phyloP scores from a whole-genome alignment of 2,888 invertebrate species.

The Hemicrepidius hirtus region DNA sequence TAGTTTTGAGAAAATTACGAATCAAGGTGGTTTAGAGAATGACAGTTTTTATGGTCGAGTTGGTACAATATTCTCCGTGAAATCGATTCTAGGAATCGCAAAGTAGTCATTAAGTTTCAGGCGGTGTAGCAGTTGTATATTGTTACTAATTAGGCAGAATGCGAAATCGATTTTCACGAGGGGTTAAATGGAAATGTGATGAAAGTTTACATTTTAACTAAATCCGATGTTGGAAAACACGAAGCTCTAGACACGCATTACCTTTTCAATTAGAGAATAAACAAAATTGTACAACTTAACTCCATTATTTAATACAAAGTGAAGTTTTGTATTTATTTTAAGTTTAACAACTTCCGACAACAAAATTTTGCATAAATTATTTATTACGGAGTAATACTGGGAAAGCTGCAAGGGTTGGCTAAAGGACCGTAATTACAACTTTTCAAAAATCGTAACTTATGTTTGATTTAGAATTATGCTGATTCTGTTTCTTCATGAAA shows the following conservation, averaged over 20 bases:
- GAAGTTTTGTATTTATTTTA: conserved; percentile 15
- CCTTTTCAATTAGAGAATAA: conserved; percentile 30
- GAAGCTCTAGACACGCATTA: conserved; percentile 30
- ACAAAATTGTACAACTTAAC: conserved; percentile 20
- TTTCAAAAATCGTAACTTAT: not conserved
- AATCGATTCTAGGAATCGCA: conserved; percentile 63
- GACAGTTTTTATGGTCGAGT: conserved; percentile 56
- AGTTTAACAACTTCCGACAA: conserved; percentile 19
- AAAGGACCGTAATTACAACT: conserved; percentile 3
- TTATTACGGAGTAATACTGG: not conserved
- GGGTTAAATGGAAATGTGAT: conserved; percentile 50
- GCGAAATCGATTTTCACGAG: conserved; percentile 52
- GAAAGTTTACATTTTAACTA: conserved; percentile 46
- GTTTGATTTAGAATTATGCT: conserved; percentile 17
- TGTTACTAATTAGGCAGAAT: conserved; percentile 60
- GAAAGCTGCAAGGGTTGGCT: not conserved
- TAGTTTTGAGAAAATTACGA: conserved; percentile 52
- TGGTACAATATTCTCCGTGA: conserved; percentile 58
- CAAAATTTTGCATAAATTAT: conserved; percentile 23
- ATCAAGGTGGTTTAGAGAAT: conserved; percentile 54
- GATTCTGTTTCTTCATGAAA: conserved; percentile 4
- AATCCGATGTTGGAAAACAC: conserved; percentile 35
- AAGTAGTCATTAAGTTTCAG: conserved; percentile 60
- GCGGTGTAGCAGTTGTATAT: conserved; percentile 60
- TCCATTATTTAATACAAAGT: conserved; percentile 29